Evolutionary conservation across 2,888 invertebrate genomes (phyloP), one percentile per base, ranked within the genome.

Genomic region (Cephus runcator): DNA sequence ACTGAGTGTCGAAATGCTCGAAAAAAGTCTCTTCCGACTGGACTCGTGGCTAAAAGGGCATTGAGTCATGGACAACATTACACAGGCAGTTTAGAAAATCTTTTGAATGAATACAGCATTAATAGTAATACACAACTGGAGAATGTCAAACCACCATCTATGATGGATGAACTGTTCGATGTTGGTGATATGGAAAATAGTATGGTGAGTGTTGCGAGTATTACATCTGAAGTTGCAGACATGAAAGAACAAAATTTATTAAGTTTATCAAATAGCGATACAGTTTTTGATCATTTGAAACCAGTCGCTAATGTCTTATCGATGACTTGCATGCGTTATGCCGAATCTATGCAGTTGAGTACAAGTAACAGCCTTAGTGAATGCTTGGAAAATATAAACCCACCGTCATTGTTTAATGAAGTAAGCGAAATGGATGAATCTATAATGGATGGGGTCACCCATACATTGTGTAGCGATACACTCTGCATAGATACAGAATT

Each of bases 201-300:
- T 82, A 96, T 97, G 95, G 92, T 96, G 23, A 97, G 97, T 77
- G 96, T 97, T 0, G 95, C 96, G 0, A 97, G 97, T 88, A 95
- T 97, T 79, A 95, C 95, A 35, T 97, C 96, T 0, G 97, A 97
- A 91, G 93, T 95, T 4, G 95, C 94, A 0, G 96, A 96, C 79
- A 84, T 92, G 0, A 92, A 92, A 79, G 92, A 92, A 71, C 92
- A 91, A 34, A 88, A 92, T 36, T 88, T 92, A 0, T 91, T 92
- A 73, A 92, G 92, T 73, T 79, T 91, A 9, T 88, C 91, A 0
- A 87, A 85, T 9, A 90, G 90, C 69, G 91, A 91, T 78, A 84
- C 88, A 3, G 90, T 94, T 3, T 94, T 94, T 85, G 94, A 94
- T 84, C 91, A 94, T 56, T 92, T 93, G 79, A 94, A 94, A 84